Evolutionary conservation across 2,797 vertebrate species (phyloP), one percentile per base, ranked within the genome.

Genomic region (Lepus oiostolus): DNA sequence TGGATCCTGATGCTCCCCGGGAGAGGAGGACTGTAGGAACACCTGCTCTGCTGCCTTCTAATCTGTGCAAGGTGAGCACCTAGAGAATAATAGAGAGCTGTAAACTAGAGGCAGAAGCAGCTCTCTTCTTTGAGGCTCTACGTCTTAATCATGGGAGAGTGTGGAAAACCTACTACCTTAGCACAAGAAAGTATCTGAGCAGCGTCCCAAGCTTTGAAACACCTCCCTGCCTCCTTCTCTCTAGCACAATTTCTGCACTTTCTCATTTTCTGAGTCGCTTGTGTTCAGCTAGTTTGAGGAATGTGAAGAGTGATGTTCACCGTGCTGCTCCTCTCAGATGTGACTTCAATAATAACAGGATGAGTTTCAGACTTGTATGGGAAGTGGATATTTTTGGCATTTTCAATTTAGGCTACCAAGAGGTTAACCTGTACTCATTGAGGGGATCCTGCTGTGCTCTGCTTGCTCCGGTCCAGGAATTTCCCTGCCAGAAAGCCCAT

Each of bases 61-160:
- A 24, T 32, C 32, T 4, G 28, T 52, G 35, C 2, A 0, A 13
- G 35, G 10, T 0, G 50, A 50, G 4, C 5, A 1, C 21, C 4
- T 30, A n/a, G 4, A 19, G 38, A 63, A 74, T 58, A 13, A 62
- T 68, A 16, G 1, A 26, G 58, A 28, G 35, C 71, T 74, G 17
- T 2, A 26, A 72, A 47, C 19, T 4, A 26, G 0, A 32, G 58
- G 7, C 12, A 16, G 50, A 28, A 22, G 58, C 10, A 75, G 7
- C 24, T 67, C 13, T 0, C 7, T 88, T 62, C 63, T 17, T 52
- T 42, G 24, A 60, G 67, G 62, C 54, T 47, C 42, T n/a, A 21
- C 13, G 7, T 30, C 17, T 32, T 65, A 65, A 47, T 75, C 79
- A 60, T 24, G 7, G 38, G 13, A 82, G 19, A 70, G 11, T 11